Evolutionary conservation across 2,797 vertebrate genomes (phyloP).

Genomic region (Alectoris magna): DNA sequence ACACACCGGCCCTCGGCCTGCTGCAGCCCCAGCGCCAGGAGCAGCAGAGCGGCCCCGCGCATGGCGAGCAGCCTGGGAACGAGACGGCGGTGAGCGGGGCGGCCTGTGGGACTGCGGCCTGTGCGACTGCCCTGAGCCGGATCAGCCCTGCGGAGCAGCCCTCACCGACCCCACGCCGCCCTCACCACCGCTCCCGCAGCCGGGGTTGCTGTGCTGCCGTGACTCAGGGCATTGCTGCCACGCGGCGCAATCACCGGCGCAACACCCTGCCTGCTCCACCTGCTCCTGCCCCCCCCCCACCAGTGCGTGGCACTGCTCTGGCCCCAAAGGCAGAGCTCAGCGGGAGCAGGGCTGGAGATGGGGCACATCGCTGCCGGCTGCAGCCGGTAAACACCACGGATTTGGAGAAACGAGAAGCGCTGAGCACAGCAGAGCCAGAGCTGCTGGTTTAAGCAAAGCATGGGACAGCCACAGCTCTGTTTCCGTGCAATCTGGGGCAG

Average conservation of each 20-base stretch:
- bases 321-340: neutral
- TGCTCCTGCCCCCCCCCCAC: too few relatives aligned
- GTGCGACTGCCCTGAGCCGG: neutral
- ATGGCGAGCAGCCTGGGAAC: slow-evolving; percentile 5
- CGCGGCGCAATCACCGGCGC: neutral
- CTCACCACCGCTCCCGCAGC: neutral
- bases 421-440: rapidly evolving
- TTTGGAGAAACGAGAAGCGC: neutral
- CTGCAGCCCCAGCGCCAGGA: slow-evolving; percentile 32
- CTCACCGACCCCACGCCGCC: rapidly evolving
- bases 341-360: neutral
- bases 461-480: neutral
- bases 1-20: slow-evolving; percentile 25
- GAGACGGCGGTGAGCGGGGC: neutral
- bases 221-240: neutral
- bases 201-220: rapidly evolving
- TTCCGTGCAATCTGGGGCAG: neutral
- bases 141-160: neutral
- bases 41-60: neutral
- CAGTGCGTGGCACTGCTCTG: neutral
- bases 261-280: neutral
- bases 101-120: neutral
- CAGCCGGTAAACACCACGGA: rapidly evolving
- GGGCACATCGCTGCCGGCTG: neutral
- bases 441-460: rapidly evolving